These are phyloP conservation scores for Hemistola chrysoprasaria DNA, from an alignment of 2,888 invertebrate species.

Conservation along the genomic window DNA sequence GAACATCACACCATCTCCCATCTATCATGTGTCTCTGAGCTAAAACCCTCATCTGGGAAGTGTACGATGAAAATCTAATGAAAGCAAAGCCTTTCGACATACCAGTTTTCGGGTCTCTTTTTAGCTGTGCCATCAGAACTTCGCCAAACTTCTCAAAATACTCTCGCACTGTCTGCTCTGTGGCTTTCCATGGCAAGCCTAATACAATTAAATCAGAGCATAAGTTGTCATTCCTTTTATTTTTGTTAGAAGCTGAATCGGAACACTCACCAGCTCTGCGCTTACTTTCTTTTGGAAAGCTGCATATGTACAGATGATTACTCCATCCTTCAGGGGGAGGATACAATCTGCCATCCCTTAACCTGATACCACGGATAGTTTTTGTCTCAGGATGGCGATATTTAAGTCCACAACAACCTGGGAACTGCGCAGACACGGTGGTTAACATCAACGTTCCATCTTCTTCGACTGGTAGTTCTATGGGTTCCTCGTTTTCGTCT, in stretches of 20 bases:
- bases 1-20: slow-evolving; percentile 99
- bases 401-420: slow-evolving; percentile 97
- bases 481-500: slow-evolving; percentile 98
- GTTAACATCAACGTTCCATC: slow-evolving; percentile 96
- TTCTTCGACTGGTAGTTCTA: slow-evolving; percentile 97
- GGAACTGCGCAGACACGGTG: slow-evolving; percentile 98
- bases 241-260: slow-evolving; percentile 93
- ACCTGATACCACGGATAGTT: slow-evolving; percentile 93
- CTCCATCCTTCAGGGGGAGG: slow-evolving; percentile 96
- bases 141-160: slow-evolving; percentile 99
- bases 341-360: slow-evolving; percentile 95
- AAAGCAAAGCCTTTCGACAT: slow-evolving; percentile 99
- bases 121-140: slow-evolving; percentile 98
- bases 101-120: slow-evolving; percentile 94
- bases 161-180: slow-evolving; percentile 96
- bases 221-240: slow-evolving; percentile 95
- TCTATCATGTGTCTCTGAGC: slow-evolving; percentile 98
- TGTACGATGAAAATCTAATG: slow-evolving; percentile 96
- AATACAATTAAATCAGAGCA: slow-evolving; percentile 99
- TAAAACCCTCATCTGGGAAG: slow-evolving; percentile 96
- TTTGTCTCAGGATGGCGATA: slow-evolving; percentile 97
- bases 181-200: slow-evolving; percentile 98
- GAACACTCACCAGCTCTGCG: slow-evolving; percentile 96
- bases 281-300: slow-evolving; percentile 96
- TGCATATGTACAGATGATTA: slow-evolving; percentile 87